Evolutionary conservation across 2,113 vertebrate genomes (phyloP).

Genomic region (Clarias macrocephalus): DNA sequence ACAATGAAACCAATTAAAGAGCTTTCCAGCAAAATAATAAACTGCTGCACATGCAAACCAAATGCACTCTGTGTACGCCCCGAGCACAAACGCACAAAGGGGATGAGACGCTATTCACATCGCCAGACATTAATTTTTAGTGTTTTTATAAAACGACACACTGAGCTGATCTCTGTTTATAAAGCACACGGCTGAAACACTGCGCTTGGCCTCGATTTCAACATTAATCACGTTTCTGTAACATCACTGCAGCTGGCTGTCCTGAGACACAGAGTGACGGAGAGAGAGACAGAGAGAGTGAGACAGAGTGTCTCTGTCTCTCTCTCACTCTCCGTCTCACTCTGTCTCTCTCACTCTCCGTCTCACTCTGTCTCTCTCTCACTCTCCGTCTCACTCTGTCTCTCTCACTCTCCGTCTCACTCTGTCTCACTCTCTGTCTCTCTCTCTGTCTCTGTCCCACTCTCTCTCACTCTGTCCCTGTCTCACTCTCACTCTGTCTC

Average conservation of each 20-base stretch:
- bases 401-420: too few species aligned
- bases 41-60: slow-evolving; percentile 52
- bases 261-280: not conserved
- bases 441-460: not conserved
- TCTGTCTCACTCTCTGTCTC: not conserved
- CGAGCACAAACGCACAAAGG: not conserved
- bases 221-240: slow-evolving; percentile 39
- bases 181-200: not conserved
- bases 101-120: slow-evolving; percentile 1
- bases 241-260: slow-evolving; percentile 5
- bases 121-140: slow-evolving; percentile 44
- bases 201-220: not conserved
- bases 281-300: not conserved
- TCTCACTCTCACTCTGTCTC: too few species aligned
- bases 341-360: not conserved
- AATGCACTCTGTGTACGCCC: slow-evolving; percentile 35
- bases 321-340: too few species aligned
- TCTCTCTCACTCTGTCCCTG: too few species aligned
- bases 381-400: too few species aligned
- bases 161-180: not conserved
- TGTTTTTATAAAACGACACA: not conserved
- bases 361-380: too few species aligned
- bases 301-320: not conserved
- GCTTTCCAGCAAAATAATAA: slow-evolving; percentile 56
- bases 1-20: slow-evolving; percentile 62